A percentile compares a stretch with the other conserved stretches of the same genome.
phyloP scores from a whole-genome alignment of 2,888 invertebrate species.

The Lymantria dispar region DNA sequence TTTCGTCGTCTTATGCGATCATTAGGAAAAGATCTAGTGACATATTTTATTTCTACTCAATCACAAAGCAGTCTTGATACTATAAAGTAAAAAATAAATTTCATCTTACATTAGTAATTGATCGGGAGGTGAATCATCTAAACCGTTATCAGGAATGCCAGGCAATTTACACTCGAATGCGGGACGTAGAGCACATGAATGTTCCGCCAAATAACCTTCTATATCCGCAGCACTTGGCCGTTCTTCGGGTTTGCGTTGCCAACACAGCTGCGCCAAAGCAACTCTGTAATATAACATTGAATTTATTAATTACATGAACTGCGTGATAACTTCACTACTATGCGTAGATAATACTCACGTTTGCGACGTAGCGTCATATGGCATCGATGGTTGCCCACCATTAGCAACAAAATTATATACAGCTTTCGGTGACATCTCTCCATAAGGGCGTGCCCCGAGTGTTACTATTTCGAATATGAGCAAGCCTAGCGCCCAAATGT shows the following conservation, averaged over 20 bases:
- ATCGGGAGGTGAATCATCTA: slow-evolving; percentile 30
- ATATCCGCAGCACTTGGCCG: slow-evolving; percentile 89
- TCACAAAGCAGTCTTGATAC: too few species aligned
- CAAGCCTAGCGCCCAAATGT: slow-evolving; percentile 95
- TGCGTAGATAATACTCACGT: slow-evolving; percentile 28
- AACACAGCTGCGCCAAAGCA: slow-evolving; percentile 88
- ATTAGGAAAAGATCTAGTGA: too few species aligned
- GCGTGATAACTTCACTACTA: too few species aligned
- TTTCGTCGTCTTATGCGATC: too few species aligned
- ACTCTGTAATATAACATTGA: slow-evolving; percentile 38
- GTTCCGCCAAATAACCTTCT: slow-evolving; percentile 88
- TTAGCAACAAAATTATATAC: slow-evolving; percentile 83
- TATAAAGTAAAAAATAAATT: too few species aligned
- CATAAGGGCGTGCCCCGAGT: slow-evolving; percentile 94
- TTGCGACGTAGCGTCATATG: slow-evolving; percentile 69
- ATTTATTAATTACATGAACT: too few species aligned
- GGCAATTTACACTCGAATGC: slow-evolving; percentile 31
- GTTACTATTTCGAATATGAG: slow-evolving; percentile 92
- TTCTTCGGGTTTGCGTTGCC: slow-evolving; percentile 85
- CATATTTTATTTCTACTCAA: too few species aligned
- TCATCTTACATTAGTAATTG: slow-evolving; percentile 5
- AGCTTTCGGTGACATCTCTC: slow-evolving; percentile 86
- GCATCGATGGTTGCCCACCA: slow-evolving; percentile 85
- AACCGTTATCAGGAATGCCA: slow-evolving; percentile 30
- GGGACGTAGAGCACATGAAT: slow-evolving; percentile 75